These are phyloP conservation scores for Malacosoma neustria DNA, from an alignment of 2,888 invertebrate genomes.

Conservation along the genomic window DNA sequence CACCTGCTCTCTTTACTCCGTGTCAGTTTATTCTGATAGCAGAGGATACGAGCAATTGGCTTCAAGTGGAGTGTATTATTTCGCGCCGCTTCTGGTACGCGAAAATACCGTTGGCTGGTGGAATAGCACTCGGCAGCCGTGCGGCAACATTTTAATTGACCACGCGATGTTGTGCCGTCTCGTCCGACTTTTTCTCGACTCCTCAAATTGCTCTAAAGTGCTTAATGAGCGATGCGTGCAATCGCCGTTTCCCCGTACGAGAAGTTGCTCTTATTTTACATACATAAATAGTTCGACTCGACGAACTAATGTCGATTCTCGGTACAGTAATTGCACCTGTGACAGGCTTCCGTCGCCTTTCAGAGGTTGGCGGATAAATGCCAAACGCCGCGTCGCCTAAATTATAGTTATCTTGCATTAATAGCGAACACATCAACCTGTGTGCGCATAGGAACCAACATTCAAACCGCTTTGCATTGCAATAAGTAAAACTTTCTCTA, in stretches of 20 bases:
- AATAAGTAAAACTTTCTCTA: too few species aligned
- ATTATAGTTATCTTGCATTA: conserved; percentile 70
- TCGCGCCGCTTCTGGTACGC: conserved; percentile 11
- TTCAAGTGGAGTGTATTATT: conserved; percentile 41
- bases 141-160: conserved; percentile 69
- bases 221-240: conserved; percentile 75
- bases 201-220: conserved; percentile 73
- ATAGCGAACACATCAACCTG: conserved; percentile 53
- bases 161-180: conserved; percentile 67
- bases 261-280: conserved; percentile 70
- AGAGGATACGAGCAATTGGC: conserved; percentile 57
- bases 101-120: conserved; percentile 35
- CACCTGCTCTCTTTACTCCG: conserved; percentile 25
- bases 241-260: conserved; percentile 70
- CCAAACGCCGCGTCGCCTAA: conserved; percentile 52
- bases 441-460: conserved; percentile 49
- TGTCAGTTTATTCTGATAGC: conserved; percentile 39
- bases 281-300: conserved; percentile 70
- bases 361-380: conserved; percentile 51
- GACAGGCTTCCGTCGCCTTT: conserved; percentile 72
- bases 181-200: conserved; percentile 66
- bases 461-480: too few species aligned
- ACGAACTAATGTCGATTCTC: conserved; percentile 71
- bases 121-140: conserved; percentile 42
- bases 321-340: conserved; percentile 70